Evolutionary conservation across 2,888 invertebrate species (phyloP).

Genomic region (Sphaeridia pumilis): DNA sequence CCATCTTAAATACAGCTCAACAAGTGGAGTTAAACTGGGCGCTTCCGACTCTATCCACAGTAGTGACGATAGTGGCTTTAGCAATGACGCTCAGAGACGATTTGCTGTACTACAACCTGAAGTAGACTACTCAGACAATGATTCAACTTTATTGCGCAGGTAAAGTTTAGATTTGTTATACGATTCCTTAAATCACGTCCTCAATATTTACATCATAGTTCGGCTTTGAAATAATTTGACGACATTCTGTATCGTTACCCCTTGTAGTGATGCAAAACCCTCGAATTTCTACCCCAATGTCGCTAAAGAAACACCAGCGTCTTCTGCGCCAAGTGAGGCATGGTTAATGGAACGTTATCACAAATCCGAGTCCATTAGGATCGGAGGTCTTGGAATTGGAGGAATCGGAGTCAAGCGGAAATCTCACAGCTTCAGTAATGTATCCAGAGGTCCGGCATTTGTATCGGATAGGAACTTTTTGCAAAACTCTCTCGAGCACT

Average conservation of each 20-base stretch:
- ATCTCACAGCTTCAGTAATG: constrained; percentile 20
- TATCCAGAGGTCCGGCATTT: too few species aligned
- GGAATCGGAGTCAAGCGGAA: constrained; percentile 7
- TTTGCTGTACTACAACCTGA: constrained; percentile 73
- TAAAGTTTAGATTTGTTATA: too few species aligned
- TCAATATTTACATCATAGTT: too few species aligned
- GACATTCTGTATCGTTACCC: too few species aligned
- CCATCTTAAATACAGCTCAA: neutral
- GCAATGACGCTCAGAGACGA: constrained; percentile 56
- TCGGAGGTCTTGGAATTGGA: constrained; percentile 19
- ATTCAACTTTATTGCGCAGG: too few species aligned
- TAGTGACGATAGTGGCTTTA: constrained; percentile 84
- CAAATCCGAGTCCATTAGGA: constrained; percentile 28
- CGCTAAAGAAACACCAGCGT: constrained; percentile 1
- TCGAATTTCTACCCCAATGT: too few species aligned
- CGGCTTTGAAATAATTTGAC: too few species aligned
- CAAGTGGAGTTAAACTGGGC: neutral
- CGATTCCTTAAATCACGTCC: constrained; percentile 1
- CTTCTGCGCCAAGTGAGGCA: constrained; percentile 23
- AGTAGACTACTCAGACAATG: constrained; percentile 81
- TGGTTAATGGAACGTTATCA: constrained; percentile 35
- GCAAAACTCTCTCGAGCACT: neutral
- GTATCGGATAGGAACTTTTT: too few species aligned
- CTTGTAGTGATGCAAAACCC: too few species aligned
- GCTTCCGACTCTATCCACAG: constrained; percentile 61